Base-by-base conservation (phyloP, 2,888 invertebrate genomes). In the Sphinx pinastri region DNA sequence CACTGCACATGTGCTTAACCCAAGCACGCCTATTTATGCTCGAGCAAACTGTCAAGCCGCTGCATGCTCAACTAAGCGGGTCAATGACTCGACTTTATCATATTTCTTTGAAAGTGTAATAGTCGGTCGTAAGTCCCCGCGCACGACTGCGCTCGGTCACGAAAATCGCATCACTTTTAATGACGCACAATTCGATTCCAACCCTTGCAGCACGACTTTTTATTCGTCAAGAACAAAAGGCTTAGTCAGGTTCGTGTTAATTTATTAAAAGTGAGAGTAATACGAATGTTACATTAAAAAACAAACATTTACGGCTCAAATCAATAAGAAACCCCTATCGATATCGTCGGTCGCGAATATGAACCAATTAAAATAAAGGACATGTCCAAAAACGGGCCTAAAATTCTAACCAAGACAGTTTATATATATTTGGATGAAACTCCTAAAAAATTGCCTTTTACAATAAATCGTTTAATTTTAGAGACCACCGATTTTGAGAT, bases 151-250 rank as follows among this genome's bases (percentile, higher is more conserved):
- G n/a, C 47, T 55, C 68, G 60, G 68, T 74, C 72, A 75, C 76
- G 75, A 74, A 71, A 60, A 71, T 58, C 69, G 63, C 68, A 71
- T 75, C 70, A 73, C 71, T 72, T 70, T 71, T 67, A 74, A 71
- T 60, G 55, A 69, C 63, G 47, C 52, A 16, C 63, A 54, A 60
- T 69, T 52, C 63, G 49, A 63, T 63, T 31, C 54, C 38, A 54
- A 12, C 69, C 69, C 19, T 54, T 38, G 13, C 16, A 12, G 52
- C 52, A 69, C 59, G 59, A 60, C 38, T 63, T 45, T 60, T 13
- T 60, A 13, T 2, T 54, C 19, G 49, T 69, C 45, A 45, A 63
- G 54, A 45, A 55, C 45, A 19, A 45, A 57, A 19, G 52, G 38
- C 51, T 16, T 5, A 54, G 8, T 47, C 19, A 68, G 38, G 2